phyloP scores from a whole-genome alignment of 23 tunicate genomes.

The Halocynthia aurantium region DNA sequence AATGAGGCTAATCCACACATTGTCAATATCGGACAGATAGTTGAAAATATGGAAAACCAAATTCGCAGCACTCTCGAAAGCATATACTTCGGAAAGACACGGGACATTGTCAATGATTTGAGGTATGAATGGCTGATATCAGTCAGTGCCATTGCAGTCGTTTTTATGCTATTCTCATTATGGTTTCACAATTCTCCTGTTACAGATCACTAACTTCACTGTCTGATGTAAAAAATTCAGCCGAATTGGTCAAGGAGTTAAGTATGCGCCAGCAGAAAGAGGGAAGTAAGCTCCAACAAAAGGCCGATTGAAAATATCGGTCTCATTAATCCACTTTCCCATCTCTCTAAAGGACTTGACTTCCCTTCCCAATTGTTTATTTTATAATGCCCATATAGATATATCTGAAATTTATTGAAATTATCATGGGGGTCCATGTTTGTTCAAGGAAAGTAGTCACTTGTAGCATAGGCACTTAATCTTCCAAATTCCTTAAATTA shows the following conservation, averaged over 20 bases:
- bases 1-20: conserved; percentile 86
- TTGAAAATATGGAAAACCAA: conserved; percentile 97
- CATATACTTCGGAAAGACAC: conserved; percentile 95
- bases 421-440: too few relatives aligned
- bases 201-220: conserved; percentile 70
- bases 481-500: too few relatives aligned
- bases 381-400: too few relatives aligned
- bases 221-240: conserved; percentile 56
- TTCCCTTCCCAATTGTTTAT: too few relatives aligned
- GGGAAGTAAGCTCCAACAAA: neutral
- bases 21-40: conserved; percentile 78
- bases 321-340: too few relatives aligned
- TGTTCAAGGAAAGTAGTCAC: too few relatives aligned
- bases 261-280: conserved; percentile 23
- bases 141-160: too few relatives aligned
- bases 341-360: too few relatives aligned
- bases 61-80: conserved; percentile 81
- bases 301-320: too few relatives aligned
- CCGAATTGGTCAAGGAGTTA: conserved; percentile 72
- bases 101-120: conserved; percentile 76
- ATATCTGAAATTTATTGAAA: too few relatives aligned
- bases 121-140: conserved; percentile 28
- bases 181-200: neutral
- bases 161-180: too few relatives aligned
- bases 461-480: too few relatives aligned